These are phyloP conservation scores for Lagocephalus sceleratus DNA, from an alignment of 2,797 vertebrate species.

Conservation along the genomic window DNA sequence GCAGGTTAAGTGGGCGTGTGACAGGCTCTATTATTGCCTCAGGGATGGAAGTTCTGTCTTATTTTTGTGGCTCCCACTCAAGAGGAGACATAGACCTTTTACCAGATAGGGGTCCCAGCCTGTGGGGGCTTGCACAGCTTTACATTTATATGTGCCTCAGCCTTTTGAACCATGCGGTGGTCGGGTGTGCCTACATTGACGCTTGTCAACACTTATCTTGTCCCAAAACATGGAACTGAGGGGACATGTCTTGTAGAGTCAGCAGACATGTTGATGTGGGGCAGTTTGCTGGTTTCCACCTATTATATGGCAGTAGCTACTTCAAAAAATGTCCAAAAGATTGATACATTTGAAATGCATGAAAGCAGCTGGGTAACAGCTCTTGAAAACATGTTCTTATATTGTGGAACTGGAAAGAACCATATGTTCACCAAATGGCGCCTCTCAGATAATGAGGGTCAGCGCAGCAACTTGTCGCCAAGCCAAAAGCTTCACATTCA, in stretches of 20 bases:
- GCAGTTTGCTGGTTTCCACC: constrained; percentile 31
- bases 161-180: constrained; percentile 56
- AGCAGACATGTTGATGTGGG: constrained; percentile 33
- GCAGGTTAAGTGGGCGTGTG: constrained; percentile 45
- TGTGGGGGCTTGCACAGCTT: constrained; percentile 36
- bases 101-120: constrained; percentile 20
- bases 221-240: constrained; percentile 70
- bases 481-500: constrained; percentile 42
- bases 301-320: constrained; percentile 16
- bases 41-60: constrained; percentile 36
- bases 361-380: too few species aligned
- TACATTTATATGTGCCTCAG: constrained; percentile 15
- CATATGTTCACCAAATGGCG: constrained; percentile 49
- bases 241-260: constrained; percentile 58
- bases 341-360: neutral
- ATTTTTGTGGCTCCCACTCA: constrained; percentile 55
- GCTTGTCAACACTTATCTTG: constrained; percentile 58
- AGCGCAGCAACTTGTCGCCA: constrained; percentile 20
- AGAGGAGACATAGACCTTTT: constrained; percentile 50
- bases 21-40: constrained; percentile 60
- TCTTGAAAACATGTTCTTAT: neutral
- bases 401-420: neutral
- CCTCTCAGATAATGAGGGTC: neutral
- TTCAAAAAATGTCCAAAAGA: constrained; percentile 31
- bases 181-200: constrained; percentile 45